phyloP scores from a whole-genome alignment of 2,888 invertebrate species.

The Drosophila kuntzei region DNA sequence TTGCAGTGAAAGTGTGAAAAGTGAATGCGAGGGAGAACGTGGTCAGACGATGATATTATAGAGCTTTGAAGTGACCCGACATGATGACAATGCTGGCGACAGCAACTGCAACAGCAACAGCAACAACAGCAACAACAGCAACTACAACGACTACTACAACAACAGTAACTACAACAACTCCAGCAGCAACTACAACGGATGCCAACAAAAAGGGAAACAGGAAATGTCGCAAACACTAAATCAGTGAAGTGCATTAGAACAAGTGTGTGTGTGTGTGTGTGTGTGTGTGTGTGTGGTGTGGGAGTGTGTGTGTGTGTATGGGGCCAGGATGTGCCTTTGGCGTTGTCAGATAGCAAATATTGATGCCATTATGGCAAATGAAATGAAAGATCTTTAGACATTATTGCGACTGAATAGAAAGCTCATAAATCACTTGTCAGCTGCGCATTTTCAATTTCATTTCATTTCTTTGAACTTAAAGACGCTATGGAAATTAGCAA shows the following conservation, averaged over 20 bases:
- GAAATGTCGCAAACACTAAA: constrained; percentile 78
- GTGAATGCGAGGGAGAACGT: constrained; percentile 65
- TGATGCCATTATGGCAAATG: constrained; percentile 68
- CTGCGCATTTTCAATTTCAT: constrained; percentile 24
- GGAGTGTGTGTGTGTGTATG: neutral
- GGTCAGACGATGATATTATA: constrained; percentile 71
- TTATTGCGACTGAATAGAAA: constrained; percentile 53
- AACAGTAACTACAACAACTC: too few species aligned
- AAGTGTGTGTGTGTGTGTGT: neutral
- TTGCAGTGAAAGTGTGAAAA: constrained; percentile 65
- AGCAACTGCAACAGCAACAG: constrained; percentile 22
- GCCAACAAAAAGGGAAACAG: constrained; percentile 70
- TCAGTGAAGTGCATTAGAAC: constrained; percentile 75
- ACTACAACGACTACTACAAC: neutral
- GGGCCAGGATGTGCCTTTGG: constrained; percentile 55
- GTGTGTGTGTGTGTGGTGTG: constrained; percentile 3
- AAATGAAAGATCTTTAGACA: constrained; percentile 52
- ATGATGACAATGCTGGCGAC: constrained; percentile 63
- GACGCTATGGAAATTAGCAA: constrained; percentile 39
- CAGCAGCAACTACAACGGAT: constrained; percentile 45
- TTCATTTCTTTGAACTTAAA: constrained; percentile 41
- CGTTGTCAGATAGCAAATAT: constrained; percentile 63
- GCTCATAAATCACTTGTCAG: constrained; percentile 58
- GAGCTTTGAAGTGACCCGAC: constrained; percentile 70
- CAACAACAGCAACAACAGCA: constrained; percentile 23